Base-by-base conservation (phyloP, 53 echinoderm and acorn worm species). In the Echinometra lucunter region DNA sequence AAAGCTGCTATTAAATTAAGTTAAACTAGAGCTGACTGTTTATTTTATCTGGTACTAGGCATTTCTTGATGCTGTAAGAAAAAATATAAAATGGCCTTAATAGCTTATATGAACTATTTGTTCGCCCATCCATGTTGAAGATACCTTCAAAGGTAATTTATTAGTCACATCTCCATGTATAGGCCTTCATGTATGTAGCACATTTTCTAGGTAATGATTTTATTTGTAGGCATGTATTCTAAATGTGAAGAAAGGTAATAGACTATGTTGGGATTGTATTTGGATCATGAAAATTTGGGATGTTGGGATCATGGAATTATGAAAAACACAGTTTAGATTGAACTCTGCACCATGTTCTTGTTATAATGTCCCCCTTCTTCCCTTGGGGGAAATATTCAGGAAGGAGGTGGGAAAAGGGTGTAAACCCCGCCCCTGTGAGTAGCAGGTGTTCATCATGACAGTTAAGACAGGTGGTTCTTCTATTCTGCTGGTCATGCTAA, bases 391-490 rank as follows among this genome's bases (percentile, higher is more conserved):
- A 45, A 13, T 23, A 57, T 4, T 15, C 8, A 60, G 37, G 89
- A 89, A 58, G 89, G 89, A 37, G 89, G 60, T 60, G 40, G 88
- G 63, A 60, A 38, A 58, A 37, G 89, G 63, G 89, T 89, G 63
- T 58, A 9, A 21, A 89, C 89, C 58, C 38, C 89, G 25, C 89
- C 89, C 89, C 63, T 89, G 19, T 21, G 4, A 37, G 60, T 60
- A 89, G 89, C 88, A 88, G 89, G 89, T 89, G 88, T 44, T 45
- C n/a, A 72, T 72, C 72, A 72, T 72, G 72, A 30, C 44, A 40
- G 44, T 81, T 9, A 21, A 15, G 30, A 85, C 85, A 85, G 85
- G 85, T 85, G 85, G 28, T 15, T 85, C 85, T 49, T 47, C 49
- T 12, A 85, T 49, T 85, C 27, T 85, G 85, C 53, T 13, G 49